Base-by-base conservation (phyloP, 2,888 invertebrate species). In the Watsonalla cultraria region DNA sequence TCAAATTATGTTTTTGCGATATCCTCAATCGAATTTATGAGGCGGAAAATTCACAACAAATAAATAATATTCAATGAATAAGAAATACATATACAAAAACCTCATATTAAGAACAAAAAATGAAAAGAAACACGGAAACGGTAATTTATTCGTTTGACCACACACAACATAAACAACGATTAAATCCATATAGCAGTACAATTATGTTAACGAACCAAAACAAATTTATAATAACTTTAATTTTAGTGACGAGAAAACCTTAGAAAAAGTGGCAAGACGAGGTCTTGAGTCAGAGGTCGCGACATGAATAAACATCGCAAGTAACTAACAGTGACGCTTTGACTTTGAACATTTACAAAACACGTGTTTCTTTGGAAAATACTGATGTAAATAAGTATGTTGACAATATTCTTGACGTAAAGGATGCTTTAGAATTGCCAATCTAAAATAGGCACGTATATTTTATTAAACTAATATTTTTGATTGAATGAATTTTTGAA, bases 131-230 rank as follows among this genome's bases (percentile, higher is more conserved):
- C 52, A 56, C 54, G 51, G 52, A 57, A 58, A 54, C 52, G 49
- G 52, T 55, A 56, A 56, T 58, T 48, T 33, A 33, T n/a, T 13
- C 8, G 5, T 24, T 46, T 33, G 15, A 46, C 35, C 46, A 35
- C 7, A 45, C n/a, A 45, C n/a, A 45, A 51, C 42, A 35, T 14
- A n/a, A 47, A 47, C 42, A 53, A 59, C 57, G 62, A 67, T 68
- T 64, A 66, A 61, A 62, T 34, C 47, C 49, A 57, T 57, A 56
- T 56, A 54, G 60, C 56, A 14, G 34, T 14, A 61, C 57, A 66
- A 68, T 62, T 51, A 57, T 57, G 59, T 62, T 66, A 66, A 62
- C 59, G 53, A 59, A 58, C 58, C 51, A 54, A 53, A 52, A 39
- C 9, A 52, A 11, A 49, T 61, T 57, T 58, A 68, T 68, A 60